A percentile compares a stretch with the other conserved stretches of the same genome.
These are phyloP conservation scores for Melanerpes aurifrons DNA, from an alignment of 2,113 vertebrate species.

Conservation along the genomic window DNA sequence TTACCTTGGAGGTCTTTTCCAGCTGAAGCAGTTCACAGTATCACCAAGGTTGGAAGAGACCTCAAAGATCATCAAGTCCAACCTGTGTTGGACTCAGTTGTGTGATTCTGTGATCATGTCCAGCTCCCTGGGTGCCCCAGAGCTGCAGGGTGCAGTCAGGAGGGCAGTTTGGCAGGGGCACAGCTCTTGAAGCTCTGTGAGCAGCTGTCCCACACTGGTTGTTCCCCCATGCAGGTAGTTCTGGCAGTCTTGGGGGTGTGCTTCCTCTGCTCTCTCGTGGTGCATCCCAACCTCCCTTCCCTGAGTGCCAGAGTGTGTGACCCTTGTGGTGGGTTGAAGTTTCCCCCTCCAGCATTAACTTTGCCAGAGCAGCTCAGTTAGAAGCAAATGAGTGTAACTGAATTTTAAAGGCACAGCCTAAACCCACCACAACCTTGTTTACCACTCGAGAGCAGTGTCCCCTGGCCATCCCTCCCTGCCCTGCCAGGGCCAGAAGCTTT, in stretches of 20 bases:
- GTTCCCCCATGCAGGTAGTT: rapidly evolving
- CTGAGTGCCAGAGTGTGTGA: rapidly evolving
- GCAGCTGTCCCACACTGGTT: neutral
- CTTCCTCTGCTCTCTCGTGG: neutral
- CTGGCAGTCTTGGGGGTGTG: neutral
- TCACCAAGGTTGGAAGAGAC: too few species aligned
- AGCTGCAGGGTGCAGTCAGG: neutral
- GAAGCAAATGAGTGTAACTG: too few species aligned
- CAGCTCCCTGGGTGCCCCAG: neutral
- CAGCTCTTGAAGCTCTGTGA: too few species aligned
- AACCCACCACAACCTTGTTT: neutral
- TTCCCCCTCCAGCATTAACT: too few species aligned
- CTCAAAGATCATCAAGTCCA: too few species aligned
- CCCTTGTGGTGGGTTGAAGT: too few species aligned
- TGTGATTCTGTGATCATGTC: too few species aligned
- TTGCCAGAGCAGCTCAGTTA: too few species aligned
- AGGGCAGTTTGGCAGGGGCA: neutral
- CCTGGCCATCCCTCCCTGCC: neutral
- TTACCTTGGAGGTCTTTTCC: too few species aligned
- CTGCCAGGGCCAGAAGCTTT: neutral
- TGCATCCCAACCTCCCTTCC: neutral
- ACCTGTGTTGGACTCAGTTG: too few species aligned
- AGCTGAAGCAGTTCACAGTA: too few species aligned
- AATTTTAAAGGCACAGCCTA: too few species aligned
- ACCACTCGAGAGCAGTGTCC: neutral